A percentile compares a stretch with the other conserved stretches of the same genome.
phyloP scores from a whole-genome alignment of 1,140 invertebrate genomes.

The Drosophila lowei region DNA sequence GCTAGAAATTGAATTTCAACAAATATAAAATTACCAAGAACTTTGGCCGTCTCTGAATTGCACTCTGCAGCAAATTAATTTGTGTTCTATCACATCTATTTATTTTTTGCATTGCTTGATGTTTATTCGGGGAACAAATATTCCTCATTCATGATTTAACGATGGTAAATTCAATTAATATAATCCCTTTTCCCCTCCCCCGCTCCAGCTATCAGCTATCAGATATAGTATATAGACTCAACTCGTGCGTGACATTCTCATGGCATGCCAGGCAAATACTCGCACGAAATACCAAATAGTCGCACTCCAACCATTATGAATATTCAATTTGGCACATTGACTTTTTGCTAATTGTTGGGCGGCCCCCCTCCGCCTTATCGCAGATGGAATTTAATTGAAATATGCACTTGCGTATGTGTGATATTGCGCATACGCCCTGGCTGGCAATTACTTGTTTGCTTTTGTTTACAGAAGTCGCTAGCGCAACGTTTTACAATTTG shows the following conservation, averaged over 20 bases:
- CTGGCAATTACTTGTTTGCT: conserved; percentile 30
- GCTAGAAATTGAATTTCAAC: no score
- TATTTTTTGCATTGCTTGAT: conserved; percentile 4
- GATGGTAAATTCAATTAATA: conserved; percentile 66
- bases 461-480: conserved; percentile 2
- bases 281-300: no score
- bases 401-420: background rate
- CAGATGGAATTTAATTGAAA: conserved; percentile 45
- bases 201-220: background rate
- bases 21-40: background rate
- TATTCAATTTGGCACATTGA: conserved; percentile 67
- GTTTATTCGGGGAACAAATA: conserved; percentile 8
- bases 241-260: conserved; percentile 65
- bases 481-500: conserved; percentile 21
- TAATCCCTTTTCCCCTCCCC: background rate
- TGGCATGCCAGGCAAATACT: conserved; percentile 62
- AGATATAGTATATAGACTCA: conserved; percentile 13
- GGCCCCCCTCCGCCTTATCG: conserved; percentile 1
- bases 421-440: conserved; percentile 28
- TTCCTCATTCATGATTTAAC: conserved; percentile 9
- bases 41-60: no score
- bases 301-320: conserved; percentile 32
- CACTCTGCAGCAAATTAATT: conserved; percentile 9
- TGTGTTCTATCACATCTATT: background rate
- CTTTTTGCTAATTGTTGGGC: conserved; percentile 58